Evolutionary conservation across 2,888 invertebrate genomes (phyloP).

Genomic region (Catocala fraxini): DNA sequence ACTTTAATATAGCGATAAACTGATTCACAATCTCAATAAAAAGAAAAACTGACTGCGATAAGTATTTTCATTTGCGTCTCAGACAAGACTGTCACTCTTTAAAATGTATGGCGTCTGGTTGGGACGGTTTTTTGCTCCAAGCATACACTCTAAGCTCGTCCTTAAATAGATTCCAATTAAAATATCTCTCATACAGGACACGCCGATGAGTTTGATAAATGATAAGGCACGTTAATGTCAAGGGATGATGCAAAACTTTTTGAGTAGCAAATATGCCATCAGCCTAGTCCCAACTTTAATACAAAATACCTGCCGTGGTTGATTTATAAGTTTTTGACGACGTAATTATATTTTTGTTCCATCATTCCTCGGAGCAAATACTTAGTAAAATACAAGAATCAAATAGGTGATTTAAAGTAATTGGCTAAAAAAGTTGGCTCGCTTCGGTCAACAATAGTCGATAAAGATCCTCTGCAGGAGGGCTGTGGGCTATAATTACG

Average conservation of each 20-base stretch:
- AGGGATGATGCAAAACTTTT: slow-evolving; percentile 35
- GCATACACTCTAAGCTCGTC: slow-evolving; percentile 21
- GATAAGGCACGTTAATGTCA: slow-evolving; percentile 47
- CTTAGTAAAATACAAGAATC: slow-evolving; percentile 1
- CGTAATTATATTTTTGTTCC: slow-evolving; percentile 13
- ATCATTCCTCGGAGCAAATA: neutral
- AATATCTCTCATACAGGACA: slow-evolving; percentile 41
- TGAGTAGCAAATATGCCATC: slow-evolving; percentile 32
- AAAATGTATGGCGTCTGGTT: slow-evolving; percentile 40
- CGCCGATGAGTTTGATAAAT: slow-evolving; percentile 43
- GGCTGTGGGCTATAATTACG: slow-evolving; percentile 8
- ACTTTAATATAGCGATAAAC: slow-evolving; percentile 6
- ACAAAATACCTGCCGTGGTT: slow-evolving; percentile 39
- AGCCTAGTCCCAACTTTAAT: slow-evolving; percentile 27
- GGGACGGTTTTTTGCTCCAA: slow-evolving; percentile 32
- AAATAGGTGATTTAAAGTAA: neutral
- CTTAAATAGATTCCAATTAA: slow-evolving; percentile 51
- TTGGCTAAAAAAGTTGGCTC: neutral
- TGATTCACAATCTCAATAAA: slow-evolving; percentile 34
- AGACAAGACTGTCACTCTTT: slow-evolving; percentile 24
- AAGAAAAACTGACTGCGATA: slow-evolving; percentile 21
- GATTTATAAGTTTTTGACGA: slow-evolving; percentile 41
- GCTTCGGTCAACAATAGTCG: slow-evolving; percentile 6
- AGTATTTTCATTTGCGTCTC: slow-evolving; percentile 40
- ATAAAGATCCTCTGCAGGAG: slow-evolving; percentile 11